Conservation (phyloP, 2,888 invertebrate genomes). For the Ceramica pisi region DNA sequence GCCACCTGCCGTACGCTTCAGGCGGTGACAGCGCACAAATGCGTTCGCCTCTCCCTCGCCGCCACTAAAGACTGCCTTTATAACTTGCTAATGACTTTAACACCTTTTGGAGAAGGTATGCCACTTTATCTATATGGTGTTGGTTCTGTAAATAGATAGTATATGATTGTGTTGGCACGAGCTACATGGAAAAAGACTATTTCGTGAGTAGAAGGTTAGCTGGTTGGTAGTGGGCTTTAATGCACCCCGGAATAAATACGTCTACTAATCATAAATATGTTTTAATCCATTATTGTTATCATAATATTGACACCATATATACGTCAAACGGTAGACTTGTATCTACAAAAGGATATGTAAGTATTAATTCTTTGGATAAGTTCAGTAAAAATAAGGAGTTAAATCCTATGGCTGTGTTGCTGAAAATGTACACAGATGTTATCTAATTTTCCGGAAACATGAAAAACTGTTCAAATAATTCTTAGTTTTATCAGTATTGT, state of each 20-base stretch:
- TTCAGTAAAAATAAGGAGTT: not conserved
- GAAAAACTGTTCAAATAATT: constrained; percentile 29
- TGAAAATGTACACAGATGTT: constrained; percentile 6
- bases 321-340: not conserved
- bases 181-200: not conserved
- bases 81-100: constrained; percentile 75
- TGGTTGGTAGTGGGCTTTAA: not conserved
- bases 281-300: not conserved
- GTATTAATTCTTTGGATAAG: not conserved
- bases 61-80: constrained; percentile 83
- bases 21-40: constrained; percentile 74
- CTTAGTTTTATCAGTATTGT: constrained; percentile 35
- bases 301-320: not conserved
- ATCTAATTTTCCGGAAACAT: constrained; percentile 34
- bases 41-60: constrained; percentile 79
- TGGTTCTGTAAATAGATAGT: constrained; percentile 9
- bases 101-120: constrained; percentile 76
- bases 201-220: not conserved
- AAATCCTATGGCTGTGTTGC: not conserved
- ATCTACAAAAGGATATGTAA: not conserved
- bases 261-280: not conserved
- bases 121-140: constrained; percentile 10
- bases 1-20: constrained; percentile 77
- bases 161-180: constrained; percentile 1
- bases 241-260: not conserved